Evolutionary conservation across 2,888 invertebrate species (phyloP).

Genomic region (Parnassius orleans): DNA sequence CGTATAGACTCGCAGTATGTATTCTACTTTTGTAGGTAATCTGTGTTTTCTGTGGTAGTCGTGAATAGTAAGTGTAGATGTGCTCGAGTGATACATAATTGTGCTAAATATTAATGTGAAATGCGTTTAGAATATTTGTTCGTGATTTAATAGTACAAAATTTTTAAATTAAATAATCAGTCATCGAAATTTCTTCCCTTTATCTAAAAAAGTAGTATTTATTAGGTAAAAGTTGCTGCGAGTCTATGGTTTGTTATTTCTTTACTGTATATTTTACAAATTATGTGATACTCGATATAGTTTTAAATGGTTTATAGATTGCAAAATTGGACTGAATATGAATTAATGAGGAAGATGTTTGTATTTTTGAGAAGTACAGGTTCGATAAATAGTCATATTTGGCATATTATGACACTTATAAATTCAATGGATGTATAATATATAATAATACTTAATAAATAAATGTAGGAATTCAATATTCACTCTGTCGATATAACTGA

Average conservation of each 20-base stretch:
- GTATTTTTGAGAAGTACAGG: slow-evolving; percentile 4
- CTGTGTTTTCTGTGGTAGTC: slow-evolving; percentile 17
- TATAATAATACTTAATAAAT: background rate
- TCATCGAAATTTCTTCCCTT: background rate
- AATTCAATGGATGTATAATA: background rate
- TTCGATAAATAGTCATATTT: background rate
- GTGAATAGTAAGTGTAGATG: background rate
- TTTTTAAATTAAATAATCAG: slow-evolving; percentile 8
- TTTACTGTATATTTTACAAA: slow-evolving; percentile 23
- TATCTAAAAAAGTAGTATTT: background rate
- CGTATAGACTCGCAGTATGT: slow-evolving; percentile 3
- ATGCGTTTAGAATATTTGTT: slow-evolving; percentile 2
- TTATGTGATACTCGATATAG: slow-evolving; percentile 34
- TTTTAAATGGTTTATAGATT: slow-evolving; percentile 4
- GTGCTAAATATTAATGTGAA: slow-evolving; percentile 5
- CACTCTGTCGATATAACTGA: background rate
- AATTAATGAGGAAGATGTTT: background rate
- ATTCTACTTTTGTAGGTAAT: slow-evolving; percentile 6
- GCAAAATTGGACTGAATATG: slow-evolving; percentile 10
- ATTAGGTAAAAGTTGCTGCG: slow-evolving; percentile 1
- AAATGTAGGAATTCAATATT: background rate
- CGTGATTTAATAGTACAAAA: slow-evolving; percentile 20
- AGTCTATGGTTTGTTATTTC: background rate
- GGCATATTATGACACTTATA: slow-evolving; percentile 1
- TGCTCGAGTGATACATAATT: slow-evolving; percentile 1